Base-by-base conservation (phyloP, 2,113 vertebrate genomes). In the Coryphaenoides rupestris region DNA sequence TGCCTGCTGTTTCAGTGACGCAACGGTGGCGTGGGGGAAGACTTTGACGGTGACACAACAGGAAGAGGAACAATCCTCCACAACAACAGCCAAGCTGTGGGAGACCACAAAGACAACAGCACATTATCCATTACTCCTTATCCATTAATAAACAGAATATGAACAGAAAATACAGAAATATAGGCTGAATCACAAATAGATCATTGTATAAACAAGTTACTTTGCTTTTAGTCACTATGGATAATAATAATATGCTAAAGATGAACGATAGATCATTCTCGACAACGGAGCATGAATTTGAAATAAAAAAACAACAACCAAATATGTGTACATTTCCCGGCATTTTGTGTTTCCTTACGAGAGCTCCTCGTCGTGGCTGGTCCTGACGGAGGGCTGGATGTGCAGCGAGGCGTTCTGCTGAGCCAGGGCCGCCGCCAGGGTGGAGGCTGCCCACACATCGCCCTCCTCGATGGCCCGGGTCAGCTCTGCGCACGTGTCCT, bases 1-100 rank as follows among this genome's bases (percentile, higher is more conserved):
- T 47, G 95, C 95, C 92, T 97, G 93, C 62, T 98, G 92, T 81
- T 94, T 95, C 28, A 98, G 90, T 0, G 88, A 77, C 0, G 86
- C 89, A 0, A 94, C 79, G 0, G 93, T 94, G 66, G 88, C 89
- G 55, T 91, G 86, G 0, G 90, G 87, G 17, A 78, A 89, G 49
- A 95, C 94, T 65, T 88, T 88, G 58, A 95, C 82, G 0, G 84
- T 86, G 72, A 98, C 77, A 46, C 87, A 94, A 24, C 93, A 94
- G 0, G 95, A 96, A 0, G 92, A 93, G 0, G 90, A 84, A 0
- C 90, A 89, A 2, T 98, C 96, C 65, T 97, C 95, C 50, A 97
- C 93, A 0, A 89, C 89, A 7, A 97, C 94, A 62, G 93, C 88
- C 75, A 97, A 85, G 61, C 96, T 88, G 72, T 52, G 2, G 21